Evolutionary conservation across 2,113 vertebrate genomes (phyloP).

Genomic region (Chunga burmeisteri): DNA sequence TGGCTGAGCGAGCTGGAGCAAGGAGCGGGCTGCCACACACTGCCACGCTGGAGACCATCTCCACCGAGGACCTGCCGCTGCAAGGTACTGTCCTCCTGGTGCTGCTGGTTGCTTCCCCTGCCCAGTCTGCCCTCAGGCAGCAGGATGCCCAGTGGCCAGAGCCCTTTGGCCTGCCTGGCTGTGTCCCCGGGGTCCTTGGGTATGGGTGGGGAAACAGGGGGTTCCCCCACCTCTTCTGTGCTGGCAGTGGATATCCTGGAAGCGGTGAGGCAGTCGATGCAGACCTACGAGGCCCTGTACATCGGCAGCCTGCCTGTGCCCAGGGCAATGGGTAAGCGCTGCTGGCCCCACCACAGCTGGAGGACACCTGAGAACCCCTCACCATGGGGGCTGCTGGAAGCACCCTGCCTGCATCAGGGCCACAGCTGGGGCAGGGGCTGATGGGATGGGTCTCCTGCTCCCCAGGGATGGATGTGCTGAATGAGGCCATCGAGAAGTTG

Average conservation of each 20-base stretch:
- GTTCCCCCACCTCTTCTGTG: neutral
- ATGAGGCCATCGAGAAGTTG: constrained; percentile 89
- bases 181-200: neutral
- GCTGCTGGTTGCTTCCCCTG: neutral
- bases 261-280: constrained; percentile 81
- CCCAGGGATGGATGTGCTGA: constrained; percentile 93
- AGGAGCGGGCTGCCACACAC: constrained; percentile 69
- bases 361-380: rapidly evolving
- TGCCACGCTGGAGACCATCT: constrained; percentile 79
- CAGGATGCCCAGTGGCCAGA: neutral
- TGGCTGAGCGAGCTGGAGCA: constrained; percentile 79
- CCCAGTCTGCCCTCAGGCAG: rapidly evolving
- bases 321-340: constrained; percentile 87
- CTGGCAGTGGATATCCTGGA: constrained; percentile 86
- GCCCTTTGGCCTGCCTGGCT: neutral
- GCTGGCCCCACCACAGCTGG: rapidly evolving
- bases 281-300: constrained; percentile 89
- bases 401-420: neutral
- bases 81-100: constrained; percentile 75
- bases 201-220: neutral
- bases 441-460: neutral
- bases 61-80: constrained; percentile 80
- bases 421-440: neutral
- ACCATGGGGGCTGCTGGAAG: rapidly evolving
- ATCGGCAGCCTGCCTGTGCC: constrained; percentile 88